Base-by-base conservation (phyloP, 1,140 invertebrate genomes). In the Oryzaephilus surinamensis region DNA sequence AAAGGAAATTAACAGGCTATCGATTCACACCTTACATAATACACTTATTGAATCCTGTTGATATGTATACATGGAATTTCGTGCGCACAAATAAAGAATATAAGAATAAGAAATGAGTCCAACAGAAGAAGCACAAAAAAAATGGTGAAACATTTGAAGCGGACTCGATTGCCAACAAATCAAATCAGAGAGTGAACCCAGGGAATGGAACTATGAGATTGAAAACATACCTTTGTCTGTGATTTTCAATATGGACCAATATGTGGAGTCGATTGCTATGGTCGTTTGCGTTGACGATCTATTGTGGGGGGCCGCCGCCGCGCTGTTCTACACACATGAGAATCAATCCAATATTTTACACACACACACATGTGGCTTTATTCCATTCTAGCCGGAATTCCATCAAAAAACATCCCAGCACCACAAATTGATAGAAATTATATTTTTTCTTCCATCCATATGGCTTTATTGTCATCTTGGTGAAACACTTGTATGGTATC, bases 121-220 rank as follows among this genome's bases (percentile, higher is more conserved):
- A n/a, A n/a, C n/a, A n/a, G n/a, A n/a, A n/a, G n/a, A n/a, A n/a
- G n/a, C n/a, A n/a, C n/a, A n/a, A n/a, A n/a, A n/a, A n/a, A n/a
- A n/a, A n/a, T n/a, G n/a, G 20, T 40, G 38, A 44, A 44, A 40
- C 42, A 48, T 41, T 41, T 36, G 33, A 20, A 38, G 38, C 42
- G 38, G 39, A 47, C 40, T 38, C 46, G 46, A 48, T 48, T 48
- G 46, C 41, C 42, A 45, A 48, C 46, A 48, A 48, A 48, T 48
- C 46, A 48, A 45, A 48, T 47, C 46, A 44, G 27, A 14, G 27
- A 32, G 11, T 29, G 13, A 21, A 30, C 18, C n/a, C 21, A 18
- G 23, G 32, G 32, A 31, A 20, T 29, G 37, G 34, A 48, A 37
- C 21, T 34, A 41, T 26, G 32, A 48, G 42, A 41, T 41, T 44